phyloP scores from a whole-genome alignment of 2,113 vertebrate genomes.

The Nothocercus nigrocapillus region DNA sequence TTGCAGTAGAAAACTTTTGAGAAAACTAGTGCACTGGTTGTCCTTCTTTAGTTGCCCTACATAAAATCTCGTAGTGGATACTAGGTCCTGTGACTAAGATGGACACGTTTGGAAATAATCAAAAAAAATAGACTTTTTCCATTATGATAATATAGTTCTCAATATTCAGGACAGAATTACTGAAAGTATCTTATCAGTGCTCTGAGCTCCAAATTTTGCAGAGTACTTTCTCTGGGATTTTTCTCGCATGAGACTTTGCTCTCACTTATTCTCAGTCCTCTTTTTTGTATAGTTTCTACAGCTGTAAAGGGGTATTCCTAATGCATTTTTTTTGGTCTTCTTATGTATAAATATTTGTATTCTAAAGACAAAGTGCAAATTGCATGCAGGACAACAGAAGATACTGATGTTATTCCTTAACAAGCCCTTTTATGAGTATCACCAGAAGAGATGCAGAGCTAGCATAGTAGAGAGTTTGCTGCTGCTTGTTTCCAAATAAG shows the following conservation, averaged over 20 bases:
- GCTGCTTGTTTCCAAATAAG: not conserved
- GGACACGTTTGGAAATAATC: not conserved
- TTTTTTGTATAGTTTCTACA: not conserved
- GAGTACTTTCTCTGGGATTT: not conserved
- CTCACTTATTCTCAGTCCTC: not conserved
- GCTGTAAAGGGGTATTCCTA: not conserved
- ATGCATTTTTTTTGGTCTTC: not conserved
- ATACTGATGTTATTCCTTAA: not conserved
- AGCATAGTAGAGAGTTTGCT: not conserved
- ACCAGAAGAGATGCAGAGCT: not conserved
- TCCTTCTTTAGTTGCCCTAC: not conserved
- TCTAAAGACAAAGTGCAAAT: not conserved
- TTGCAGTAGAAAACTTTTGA: not conserved
- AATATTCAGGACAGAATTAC: not conserved
- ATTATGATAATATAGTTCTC: not conserved
- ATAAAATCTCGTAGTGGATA: not conserved
- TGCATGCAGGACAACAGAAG: not conserved
- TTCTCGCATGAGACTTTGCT: not conserved
- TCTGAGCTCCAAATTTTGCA: not conserved
- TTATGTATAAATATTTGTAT: not conserved
- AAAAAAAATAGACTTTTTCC: not conserved
- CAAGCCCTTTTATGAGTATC: not conserved
- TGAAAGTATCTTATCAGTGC: not conserved
- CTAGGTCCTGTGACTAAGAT: not conserved
- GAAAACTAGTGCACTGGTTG: not conserved